phyloP scores from a whole-genome alignment of 2,888 invertebrate species.

The Drosophila diplacantha region DNA sequence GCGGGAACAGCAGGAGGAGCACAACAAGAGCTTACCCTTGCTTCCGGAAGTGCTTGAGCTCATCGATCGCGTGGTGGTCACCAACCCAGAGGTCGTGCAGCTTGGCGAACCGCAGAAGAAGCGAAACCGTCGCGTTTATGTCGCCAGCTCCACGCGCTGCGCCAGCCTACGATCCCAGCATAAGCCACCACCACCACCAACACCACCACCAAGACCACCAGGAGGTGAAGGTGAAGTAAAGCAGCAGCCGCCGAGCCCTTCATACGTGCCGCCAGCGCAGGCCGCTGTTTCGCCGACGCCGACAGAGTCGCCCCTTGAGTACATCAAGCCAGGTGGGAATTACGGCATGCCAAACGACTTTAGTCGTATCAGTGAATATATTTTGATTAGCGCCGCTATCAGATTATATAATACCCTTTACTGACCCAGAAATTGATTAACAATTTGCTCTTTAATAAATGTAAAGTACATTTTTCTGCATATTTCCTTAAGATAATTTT shows the following conservation, averaged over 20 bases:
- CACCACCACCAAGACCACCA: constrained; percentile 6
- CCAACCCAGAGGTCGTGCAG: background rate
- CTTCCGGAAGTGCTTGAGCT: constrained; percentile 5
- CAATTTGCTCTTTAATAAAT: background rate
- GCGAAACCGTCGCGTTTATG: constrained; percentile 54
- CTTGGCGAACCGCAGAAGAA: constrained; percentile 21
- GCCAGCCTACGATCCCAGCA: constrained; percentile 54
- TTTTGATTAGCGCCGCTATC: constrained; percentile 11
- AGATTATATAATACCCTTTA: constrained; percentile 15
- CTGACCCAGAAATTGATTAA: constrained; percentile 3
- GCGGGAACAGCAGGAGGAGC: constrained; percentile 2
- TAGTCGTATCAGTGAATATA: background rate
- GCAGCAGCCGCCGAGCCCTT: constrained; percentile 9
- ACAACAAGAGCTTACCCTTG: background rate
- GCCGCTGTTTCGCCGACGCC: constrained; percentile 46
- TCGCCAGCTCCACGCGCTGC: constrained; percentile 45
- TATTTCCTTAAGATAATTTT: background rate
- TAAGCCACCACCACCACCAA: constrained; percentile 6
- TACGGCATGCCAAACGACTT: background rate
- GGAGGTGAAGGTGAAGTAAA: constrained; percentile 19
- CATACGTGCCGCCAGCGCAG: constrained; percentile 22
- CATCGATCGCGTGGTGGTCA: constrained; percentile 3
- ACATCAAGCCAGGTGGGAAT: constrained; percentile 45
- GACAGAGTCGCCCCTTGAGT: constrained; percentile 46
- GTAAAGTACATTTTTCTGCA: too few relatives aligned